phyloP scores from a whole-genome alignment of 2,113 vertebrate species.

The Seriola rivoliana region DNA sequence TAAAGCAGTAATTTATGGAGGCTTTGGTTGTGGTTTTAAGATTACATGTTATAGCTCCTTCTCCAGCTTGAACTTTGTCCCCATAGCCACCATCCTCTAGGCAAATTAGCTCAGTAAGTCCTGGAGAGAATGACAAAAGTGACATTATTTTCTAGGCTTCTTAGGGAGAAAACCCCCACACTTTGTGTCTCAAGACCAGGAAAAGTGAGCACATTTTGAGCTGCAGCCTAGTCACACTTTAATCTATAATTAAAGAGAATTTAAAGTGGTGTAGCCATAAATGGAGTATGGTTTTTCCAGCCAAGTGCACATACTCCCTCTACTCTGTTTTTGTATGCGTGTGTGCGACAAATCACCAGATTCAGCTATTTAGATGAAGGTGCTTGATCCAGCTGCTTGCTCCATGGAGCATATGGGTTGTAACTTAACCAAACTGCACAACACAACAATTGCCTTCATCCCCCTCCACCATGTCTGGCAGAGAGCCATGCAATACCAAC shows the following conservation, averaged over 20 bases:
- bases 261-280: constrained; percentile 70
- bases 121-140: constrained; percentile 30
- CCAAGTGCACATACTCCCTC: constrained; percentile 48
- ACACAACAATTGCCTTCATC: constrained; percentile 59
- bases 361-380: constrained; percentile 57
- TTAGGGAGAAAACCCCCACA: constrained; percentile 20
- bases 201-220: constrained; percentile 54
- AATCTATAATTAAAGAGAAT: constrained; percentile 83
- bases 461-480: constrained; percentile 42
- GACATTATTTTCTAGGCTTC: constrained; percentile 35
- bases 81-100: not conserved
- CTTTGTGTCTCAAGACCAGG: constrained; percentile 51
- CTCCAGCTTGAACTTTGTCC: constrained; percentile 37
- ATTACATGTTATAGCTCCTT: constrained; percentile 20
- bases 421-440: constrained; percentile 66
- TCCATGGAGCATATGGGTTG: constrained; percentile 28
- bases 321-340: constrained; percentile 14
- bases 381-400: constrained; percentile 43
- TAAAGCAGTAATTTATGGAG: constrained; percentile 32
- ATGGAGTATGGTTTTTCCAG: constrained; percentile 69
- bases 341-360: constrained; percentile 47
- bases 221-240: constrained; percentile 63
- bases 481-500: constrained; percentile 50
- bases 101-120: constrained; percentile 10
- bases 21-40: constrained; percentile 31